Evolutionary conservation across 2,888 invertebrate genomes (phyloP).

Genomic region (Oithona nana): DNA sequence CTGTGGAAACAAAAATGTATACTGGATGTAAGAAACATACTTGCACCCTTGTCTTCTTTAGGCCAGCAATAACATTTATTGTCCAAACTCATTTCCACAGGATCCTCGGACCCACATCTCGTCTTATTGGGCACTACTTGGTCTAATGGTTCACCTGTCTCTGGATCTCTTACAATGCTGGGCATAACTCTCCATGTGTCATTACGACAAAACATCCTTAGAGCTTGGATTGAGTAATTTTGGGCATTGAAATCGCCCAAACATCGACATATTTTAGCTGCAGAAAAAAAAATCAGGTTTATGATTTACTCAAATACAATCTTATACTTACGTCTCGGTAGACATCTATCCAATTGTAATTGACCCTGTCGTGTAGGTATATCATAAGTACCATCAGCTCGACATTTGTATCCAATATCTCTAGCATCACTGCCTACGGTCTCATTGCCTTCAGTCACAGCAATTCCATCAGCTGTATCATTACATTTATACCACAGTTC

Average conservation of each 20-base stretch:
- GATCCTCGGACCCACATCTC: constrained; percentile 1
- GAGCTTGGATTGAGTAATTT: not conserved
- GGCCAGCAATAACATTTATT: not conserved
- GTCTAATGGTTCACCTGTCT: not conserved
- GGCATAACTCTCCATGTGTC: not conserved
- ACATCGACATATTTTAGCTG: not conserved
- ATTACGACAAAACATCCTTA: not conserved
- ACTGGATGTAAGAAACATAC: too few relatives aligned
- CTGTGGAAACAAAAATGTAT: not conserved
- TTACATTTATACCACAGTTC: not conserved
- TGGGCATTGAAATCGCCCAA: not conserved
- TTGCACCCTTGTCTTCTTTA: not conserved
- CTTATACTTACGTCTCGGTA: not conserved
- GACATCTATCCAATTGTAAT: not conserved
- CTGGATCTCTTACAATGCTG: not conserved
- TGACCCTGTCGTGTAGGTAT: not conserved
- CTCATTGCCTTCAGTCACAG: not conserved
- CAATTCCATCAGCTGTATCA: not conserved
- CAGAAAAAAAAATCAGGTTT: not conserved
- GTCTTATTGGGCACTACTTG: not conserved
- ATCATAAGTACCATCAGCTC: not conserved
- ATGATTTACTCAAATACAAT: not conserved
- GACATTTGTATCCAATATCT: not conserved
- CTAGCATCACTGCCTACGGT: not conserved
- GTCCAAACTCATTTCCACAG: not conserved